Percentiles rank a stretch among this genome's conserved stretches.
These are phyloP conservation scores for Serilophus lunatus DNA, from an alignment of 2,113 vertebrate species.

Conservation along the genomic window DNA sequence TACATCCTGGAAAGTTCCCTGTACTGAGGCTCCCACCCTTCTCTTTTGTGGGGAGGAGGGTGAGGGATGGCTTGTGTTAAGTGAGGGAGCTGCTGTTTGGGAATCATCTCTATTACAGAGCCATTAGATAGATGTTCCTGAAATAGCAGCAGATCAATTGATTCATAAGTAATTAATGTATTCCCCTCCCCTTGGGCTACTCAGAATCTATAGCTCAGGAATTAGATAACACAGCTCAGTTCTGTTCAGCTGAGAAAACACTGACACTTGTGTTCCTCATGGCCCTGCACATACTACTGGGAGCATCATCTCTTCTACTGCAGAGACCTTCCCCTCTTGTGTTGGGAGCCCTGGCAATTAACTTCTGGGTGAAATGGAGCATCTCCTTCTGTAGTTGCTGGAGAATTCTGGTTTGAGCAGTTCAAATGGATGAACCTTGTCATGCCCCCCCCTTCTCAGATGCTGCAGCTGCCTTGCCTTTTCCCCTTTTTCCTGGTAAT, in stretches of 20 bases:
- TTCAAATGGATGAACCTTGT: neutral
- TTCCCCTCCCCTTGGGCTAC: neutral
- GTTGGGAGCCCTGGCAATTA: neutral
- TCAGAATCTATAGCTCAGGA: neutral
- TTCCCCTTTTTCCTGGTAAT: neutral
- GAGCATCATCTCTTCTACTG: neutral
- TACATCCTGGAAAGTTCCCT: neutral
- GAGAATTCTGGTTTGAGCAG: neutral
- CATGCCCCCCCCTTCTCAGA: no score
- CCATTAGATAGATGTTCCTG: neutral
- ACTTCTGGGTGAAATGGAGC: neutral
- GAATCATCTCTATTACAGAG: neutral
- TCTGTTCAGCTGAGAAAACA: neutral
- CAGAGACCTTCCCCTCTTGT: neutral
- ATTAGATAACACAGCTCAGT: neutral
- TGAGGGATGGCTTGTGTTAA: neutral
- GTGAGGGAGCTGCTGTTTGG: neutral
- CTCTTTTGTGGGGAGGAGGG: neutral
- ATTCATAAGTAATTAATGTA: constrained; percentile 39
- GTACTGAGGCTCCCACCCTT: neutral
- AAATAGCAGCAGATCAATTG: constrained; percentile 43
- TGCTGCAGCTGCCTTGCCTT: neutral
- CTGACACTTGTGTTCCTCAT: neutral
- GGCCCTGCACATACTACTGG: neutral
- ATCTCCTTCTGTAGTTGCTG: neutral